Evolutionary conservation across 2,797 vertebrate species (phyloP).

Genomic region (Crenuchus spilurus): DNA sequence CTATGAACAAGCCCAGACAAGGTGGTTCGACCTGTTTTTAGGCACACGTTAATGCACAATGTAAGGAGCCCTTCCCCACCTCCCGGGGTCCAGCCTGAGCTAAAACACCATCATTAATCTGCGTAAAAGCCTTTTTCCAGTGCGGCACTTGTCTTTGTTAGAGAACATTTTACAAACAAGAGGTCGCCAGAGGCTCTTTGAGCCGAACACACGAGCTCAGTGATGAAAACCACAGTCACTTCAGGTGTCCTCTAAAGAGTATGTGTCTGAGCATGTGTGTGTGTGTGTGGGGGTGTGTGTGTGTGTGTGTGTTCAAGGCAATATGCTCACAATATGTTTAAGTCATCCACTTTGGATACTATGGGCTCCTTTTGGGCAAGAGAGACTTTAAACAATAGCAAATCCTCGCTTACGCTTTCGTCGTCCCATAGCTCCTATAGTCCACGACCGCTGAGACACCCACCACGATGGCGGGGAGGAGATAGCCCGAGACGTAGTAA

Average conservation of each 20-base stretch:
- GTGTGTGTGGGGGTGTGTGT: conserved; percentile 15
- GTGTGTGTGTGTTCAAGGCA: neutral
- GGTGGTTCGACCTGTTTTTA: conserved; percentile 49
- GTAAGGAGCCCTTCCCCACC: conserved; percentile 49
- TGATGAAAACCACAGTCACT: conserved; percentile 74
- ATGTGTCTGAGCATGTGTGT: conserved; percentile 15
- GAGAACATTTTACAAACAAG: conserved; percentile 77
- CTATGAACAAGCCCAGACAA: conserved; percentile 11
- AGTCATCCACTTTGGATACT: neutral
- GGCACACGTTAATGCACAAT: conserved; percentile 45
- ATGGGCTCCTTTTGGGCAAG: neutral
- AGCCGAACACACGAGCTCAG: conserved; percentile 82
- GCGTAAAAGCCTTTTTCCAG: conserved; percentile 74
- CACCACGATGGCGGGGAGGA: conserved; percentile 95
- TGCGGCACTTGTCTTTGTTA: conserved; percentile 75
- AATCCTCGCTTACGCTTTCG: conserved; percentile 87
- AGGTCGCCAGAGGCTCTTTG: conserved; percentile 82
- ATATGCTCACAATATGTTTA: neutral
- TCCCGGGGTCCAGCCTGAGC: conserved; percentile 61
- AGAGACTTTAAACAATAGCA: conserved; percentile 22
- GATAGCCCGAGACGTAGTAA: conserved; percentile 96
- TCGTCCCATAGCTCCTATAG: conserved; percentile 95
- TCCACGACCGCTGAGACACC: conserved; percentile 96
- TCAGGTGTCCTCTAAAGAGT: conserved; percentile 53
- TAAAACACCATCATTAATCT: conserved; percentile 76